Evolutionary conservation across 1,140 invertebrate genomes (phyloP), one percentile per base, ranked within the genome.

Genomic region (Eubasilissa regina): DNA sequence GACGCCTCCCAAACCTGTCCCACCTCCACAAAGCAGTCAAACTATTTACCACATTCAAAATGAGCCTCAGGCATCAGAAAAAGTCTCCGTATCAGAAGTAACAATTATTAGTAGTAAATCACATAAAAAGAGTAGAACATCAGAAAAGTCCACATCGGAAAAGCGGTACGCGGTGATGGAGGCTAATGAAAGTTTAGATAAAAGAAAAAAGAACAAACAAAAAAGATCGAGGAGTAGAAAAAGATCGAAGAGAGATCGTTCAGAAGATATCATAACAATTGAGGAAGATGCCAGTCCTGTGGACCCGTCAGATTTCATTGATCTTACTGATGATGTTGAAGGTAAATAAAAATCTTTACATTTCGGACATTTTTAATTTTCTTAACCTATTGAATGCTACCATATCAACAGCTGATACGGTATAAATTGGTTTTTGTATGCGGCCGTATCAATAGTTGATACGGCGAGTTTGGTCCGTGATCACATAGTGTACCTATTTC

Each of bases 241-340:
- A 53, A 78, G 60, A 66, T 17, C 53, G 35, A 79, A 62, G 55
- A 75, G 51, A 51, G 60, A 35, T 21, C 51, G 17, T 8, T 9
- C 44, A 4, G 15, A 70, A 13, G 78, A 80, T 70, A 62, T 82
- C 4, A 82, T 82, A n/a, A 82, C 78, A 8, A 82, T 82, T 10
- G 81, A 82, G 17, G 78, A 80, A 43, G 80, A 82, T 53, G 15
- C 53, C 4, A 53, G 55, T 25, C 35, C 68, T 6, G 72, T 58
- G 55, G 75, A 47, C 35, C 73, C 64, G 51, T 58, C 78, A 7
- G 79, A 80, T 25, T 82, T 60, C 45, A 83, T 83, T 13, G 81
- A 83, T 80, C 73, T 83, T 11, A 83, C 81, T 0, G 78, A 80
- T 76, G 81, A 83, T 70, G 56, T 77, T 60, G 75, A 80, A 25